These are phyloP conservation scores for Eledone cirrhosa DNA, from an alignment of 2,888 invertebrate genomes.

Conservation along the genomic window DNA sequence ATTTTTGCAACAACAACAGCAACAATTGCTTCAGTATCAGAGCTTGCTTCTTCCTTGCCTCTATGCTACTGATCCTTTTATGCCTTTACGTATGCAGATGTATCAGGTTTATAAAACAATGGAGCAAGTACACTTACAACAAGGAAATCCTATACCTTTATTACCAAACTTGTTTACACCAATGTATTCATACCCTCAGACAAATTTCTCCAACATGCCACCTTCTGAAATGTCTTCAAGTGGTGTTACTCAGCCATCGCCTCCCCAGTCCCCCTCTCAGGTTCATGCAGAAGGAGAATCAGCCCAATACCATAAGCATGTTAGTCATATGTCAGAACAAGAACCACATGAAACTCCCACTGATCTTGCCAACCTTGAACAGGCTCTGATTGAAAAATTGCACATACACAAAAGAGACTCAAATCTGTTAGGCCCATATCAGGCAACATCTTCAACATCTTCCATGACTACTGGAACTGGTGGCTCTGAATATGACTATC, in stretches of 20 bases:
- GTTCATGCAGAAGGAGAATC: conserved; percentile 30
- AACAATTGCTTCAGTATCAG: conserved; percentile 20
- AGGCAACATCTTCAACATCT: conserved; percentile 27
- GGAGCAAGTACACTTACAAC: conserved; percentile 37
- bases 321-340: conserved; percentile 35
- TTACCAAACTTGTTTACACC: conserved; percentile 38
- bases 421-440: conserved; percentile 32
- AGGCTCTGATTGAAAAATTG: conserved; percentile 60
- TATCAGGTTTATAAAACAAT: conserved; percentile 37
- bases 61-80: conserved; percentile 37
- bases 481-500: conserved; percentile 27
- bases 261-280: conserved; percentile 54
- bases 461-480: conserved; percentile 29
- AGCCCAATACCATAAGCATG: conserved; percentile 37
- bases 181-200: conserved; percentile 38
- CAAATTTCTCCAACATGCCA: conserved; percentile 34
- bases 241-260: conserved; percentile 42
- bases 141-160: conserved; percentile 31
- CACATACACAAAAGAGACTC: conserved; percentile 46
- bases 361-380: conserved; percentile 54
- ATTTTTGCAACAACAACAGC: not conserved
- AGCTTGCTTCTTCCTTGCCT: conserved; percentile 29
- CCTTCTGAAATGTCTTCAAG: conserved; percentile 38
- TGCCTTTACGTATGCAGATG: conserved; percentile 40
- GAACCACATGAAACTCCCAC: conserved; percentile 37